A percentile compares a stretch with the other conserved stretches of the same genome.
phyloP scores from a whole-genome alignment of 2,797 vertebrate species.

The Lithobates sylvaticus region DNA sequence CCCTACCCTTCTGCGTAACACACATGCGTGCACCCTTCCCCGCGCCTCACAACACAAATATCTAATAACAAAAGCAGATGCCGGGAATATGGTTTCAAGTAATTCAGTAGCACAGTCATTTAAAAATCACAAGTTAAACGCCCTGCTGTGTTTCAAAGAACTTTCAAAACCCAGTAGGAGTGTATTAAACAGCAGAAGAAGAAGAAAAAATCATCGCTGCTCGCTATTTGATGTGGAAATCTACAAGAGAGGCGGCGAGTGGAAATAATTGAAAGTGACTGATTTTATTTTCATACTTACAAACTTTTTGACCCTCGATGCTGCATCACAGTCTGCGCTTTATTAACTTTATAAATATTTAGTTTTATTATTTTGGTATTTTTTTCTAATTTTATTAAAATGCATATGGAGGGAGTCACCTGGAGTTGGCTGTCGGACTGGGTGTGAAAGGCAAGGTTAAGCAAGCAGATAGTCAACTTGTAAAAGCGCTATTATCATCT shows the following conservation, averaged over 20 bases:
- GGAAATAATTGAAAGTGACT: slow-evolving; percentile 51
- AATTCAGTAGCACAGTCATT: slow-evolving; percentile 50
- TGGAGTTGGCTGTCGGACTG: not conserved
- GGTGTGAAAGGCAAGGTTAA: slow-evolving; percentile 29
- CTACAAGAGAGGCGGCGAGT: slow-evolving; percentile 29
- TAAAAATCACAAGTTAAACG: slow-evolving; percentile 51
- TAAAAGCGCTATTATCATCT: slow-evolving; percentile 41
- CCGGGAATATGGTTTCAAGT: slow-evolving; percentile 25
- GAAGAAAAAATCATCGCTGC: slow-evolving; percentile 30
- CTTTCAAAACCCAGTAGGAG: slow-evolving; percentile 55
- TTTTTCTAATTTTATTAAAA: slow-evolving; percentile 49
- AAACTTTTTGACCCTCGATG: slow-evolving; percentile 45
- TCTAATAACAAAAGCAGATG: slow-evolving; percentile 51
- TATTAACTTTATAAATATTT: slow-evolving; percentile 43
- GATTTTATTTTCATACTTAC: slow-evolving; percentile 48
- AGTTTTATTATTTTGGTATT: slow-evolving; percentile 42
- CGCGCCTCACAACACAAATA: slow-evolving; percentile 12
- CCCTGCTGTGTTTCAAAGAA: slow-evolving; percentile 56
- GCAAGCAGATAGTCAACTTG: slow-evolving; percentile 26
- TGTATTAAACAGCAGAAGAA: slow-evolving; percentile 46
- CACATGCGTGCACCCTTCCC: slow-evolving; percentile 3
- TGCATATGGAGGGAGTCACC: not conserved
- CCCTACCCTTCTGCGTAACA: not conserved
- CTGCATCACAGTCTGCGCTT: slow-evolving; percentile 30
- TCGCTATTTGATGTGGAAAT: slow-evolving; percentile 52